Base-by-base conservation (phyloP, 2,888 invertebrate species). In the Achlya flavicornis region DNA sequence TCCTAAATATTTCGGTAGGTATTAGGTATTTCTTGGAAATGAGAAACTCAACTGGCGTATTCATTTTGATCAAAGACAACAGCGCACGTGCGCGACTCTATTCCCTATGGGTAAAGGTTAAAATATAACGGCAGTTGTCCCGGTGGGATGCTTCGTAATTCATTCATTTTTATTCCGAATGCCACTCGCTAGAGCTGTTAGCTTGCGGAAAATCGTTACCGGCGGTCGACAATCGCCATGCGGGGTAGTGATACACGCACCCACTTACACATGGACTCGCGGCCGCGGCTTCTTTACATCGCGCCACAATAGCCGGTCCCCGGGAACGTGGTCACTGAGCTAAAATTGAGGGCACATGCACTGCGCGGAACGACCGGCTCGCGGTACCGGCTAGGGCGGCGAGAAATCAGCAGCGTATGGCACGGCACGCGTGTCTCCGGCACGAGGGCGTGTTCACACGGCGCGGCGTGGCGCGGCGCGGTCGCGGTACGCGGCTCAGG, bases 271-370 rank as follows among this genome's bases (percentile, higher is more conserved):
- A 93, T 93, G 83, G 82, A 90, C 89, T 90, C 87, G 87, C 88
- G 87, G 87, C 87, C 85, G 87, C 88, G 86, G 88, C 86, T 90
- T 86, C 88, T 86, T 92, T 87, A 93, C 93, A 93, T 93, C 87
- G 91, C 93, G 92, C 93, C 92, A 91, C 88, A 96, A 96, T 79
- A 94, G 97, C 83, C 96, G 97, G 80, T 95, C 96, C 78, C 96
- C 96, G 91, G 95, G 94, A 86, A 85, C 83, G 93, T 94, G 81
- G 94, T 95, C 95, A 90, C 94, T 93, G 78, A 95, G 94, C 76
- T 94, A 94, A 81, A 94, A 85, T 89, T 94, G 85, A 71, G 91
- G 91, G 83, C 93, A 94, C 88, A 93, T 90, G 87, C 95, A 95
- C 92, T 95, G 95, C 87, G 91, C 92, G 85, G 75, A 72, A 67